Evolutionary conservation across 2,797 vertebrate genomes (phyloP).

Genomic region (Sphenodon punctatus): DNA sequence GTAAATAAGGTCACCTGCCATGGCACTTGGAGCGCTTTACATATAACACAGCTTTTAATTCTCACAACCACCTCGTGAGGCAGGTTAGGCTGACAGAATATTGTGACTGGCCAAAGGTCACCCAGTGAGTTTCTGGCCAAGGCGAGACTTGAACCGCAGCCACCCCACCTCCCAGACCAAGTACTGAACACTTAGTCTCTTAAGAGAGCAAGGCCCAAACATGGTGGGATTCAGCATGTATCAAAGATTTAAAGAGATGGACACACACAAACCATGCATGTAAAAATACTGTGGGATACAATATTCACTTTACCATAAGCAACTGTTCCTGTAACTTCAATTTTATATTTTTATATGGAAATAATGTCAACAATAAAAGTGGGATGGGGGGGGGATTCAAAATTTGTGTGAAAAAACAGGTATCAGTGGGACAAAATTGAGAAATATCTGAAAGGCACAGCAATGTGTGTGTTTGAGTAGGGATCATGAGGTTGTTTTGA

Average conservation of each 20-base stretch:
- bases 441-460: not conserved
- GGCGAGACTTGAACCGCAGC: no score
- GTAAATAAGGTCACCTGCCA: no score
- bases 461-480: not conserved
- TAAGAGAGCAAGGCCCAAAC: no score
- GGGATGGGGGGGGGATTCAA: not conserved
- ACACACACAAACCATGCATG: not conserved
- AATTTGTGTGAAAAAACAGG: not conserved
- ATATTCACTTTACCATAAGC: not conserved
- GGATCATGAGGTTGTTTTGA: slow-evolving; percentile 16
- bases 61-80: no score
- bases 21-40: no score
- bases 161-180: no score
- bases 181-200: no score
- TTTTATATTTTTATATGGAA: not conserved
- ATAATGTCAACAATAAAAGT: not conserved
- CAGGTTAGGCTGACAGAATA: no score
- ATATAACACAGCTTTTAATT: no score
- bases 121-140: no score
- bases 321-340: not conserved
- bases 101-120: no score
- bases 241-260: not conserved
- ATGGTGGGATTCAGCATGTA: not conserved
- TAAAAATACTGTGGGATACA: not conserved
- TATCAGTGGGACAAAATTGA: not conserved